Percentiles rank a stretch among this genome's conserved stretches.
phyloP scores from a whole-genome alignment of 1,140 invertebrate genomes.

The Homalodisca vitripennis region DNA sequence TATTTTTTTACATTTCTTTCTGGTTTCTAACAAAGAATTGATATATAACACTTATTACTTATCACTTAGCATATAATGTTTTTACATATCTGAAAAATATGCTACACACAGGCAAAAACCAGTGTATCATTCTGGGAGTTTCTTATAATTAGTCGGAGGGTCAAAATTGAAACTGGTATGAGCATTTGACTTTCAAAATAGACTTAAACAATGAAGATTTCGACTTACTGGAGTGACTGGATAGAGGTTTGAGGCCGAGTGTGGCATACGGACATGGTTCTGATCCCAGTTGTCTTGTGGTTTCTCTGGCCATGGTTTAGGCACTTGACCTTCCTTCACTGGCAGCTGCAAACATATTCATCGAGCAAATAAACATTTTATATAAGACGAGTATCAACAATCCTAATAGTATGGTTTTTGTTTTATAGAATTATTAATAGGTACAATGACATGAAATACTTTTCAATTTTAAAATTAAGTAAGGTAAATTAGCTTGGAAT shows the following conservation, averaged over 20 bases:
- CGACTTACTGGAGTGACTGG: conserved; percentile 58
- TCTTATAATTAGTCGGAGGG: background rate
- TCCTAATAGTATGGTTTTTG: background rate
- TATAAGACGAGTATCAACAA: background rate
- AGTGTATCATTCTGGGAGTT: no score
- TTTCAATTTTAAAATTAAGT: background rate
- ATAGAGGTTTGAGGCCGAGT: conserved; percentile 73
- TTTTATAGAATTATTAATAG: background rate
- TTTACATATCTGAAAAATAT: background rate
- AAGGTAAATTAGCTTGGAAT: background rate
- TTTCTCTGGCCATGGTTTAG: conserved; percentile 59
- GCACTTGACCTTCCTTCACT: conserved; percentile 41
- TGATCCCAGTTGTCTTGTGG: conserved; percentile 71
- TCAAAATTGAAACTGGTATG: background rate
- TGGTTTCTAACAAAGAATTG: no score
- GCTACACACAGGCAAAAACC: background rate
- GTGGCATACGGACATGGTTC: conserved; percentile 81
- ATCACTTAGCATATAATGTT: no score
- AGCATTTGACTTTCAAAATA: no score
- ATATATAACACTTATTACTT: no score
- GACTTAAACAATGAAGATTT: background rate
- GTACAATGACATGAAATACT: background rate
- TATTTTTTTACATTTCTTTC: no score
- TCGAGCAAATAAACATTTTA: background rate
- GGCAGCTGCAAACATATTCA: conserved; percentile 31